Evolutionary conservation across 2,797 vertebrate species (phyloP).

Genomic region (Myotis planiceps): DNA sequence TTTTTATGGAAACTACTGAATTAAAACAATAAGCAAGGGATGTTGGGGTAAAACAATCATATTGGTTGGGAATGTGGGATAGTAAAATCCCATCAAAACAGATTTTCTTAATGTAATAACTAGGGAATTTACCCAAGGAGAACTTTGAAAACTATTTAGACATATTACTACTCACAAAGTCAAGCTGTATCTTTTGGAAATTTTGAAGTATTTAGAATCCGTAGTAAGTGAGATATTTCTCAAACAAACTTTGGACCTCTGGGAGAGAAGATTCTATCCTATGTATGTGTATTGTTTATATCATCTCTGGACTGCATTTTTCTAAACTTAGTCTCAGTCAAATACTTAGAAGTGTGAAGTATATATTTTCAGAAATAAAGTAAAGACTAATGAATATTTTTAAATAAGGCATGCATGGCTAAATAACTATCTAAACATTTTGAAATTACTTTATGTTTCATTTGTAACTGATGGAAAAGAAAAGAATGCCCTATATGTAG

Average conservation of each 20-base stretch:
- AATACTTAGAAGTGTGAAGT: neutral
- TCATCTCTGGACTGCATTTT: neutral
- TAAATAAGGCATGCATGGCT: neutral
- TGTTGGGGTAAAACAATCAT: neutral
- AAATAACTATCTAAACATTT: neutral
- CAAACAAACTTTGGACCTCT: neutral
- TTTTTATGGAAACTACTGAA: neutral
- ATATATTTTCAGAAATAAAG: conserved; percentile 17
- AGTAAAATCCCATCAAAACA: neutral
- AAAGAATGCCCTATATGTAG: neutral
- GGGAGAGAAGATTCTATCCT: neutral
- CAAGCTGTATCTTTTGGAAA: neutral
- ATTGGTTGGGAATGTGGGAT: neutral
- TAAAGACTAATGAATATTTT: neutral
- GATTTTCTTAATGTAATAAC: neutral
- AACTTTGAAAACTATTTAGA: neutral
- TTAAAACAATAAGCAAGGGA: neutral
- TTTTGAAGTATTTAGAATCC: conserved; percentile 11
- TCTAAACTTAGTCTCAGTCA: neutral
- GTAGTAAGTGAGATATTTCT: neutral
- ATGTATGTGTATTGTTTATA: neutral
- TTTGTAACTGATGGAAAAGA: neutral
- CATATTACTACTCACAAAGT: neutral
- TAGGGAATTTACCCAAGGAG: neutral
- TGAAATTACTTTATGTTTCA: neutral